Base-by-base conservation (phyloP, 23 tunicate genomes). In the Halocynthia roretzi region DNA sequence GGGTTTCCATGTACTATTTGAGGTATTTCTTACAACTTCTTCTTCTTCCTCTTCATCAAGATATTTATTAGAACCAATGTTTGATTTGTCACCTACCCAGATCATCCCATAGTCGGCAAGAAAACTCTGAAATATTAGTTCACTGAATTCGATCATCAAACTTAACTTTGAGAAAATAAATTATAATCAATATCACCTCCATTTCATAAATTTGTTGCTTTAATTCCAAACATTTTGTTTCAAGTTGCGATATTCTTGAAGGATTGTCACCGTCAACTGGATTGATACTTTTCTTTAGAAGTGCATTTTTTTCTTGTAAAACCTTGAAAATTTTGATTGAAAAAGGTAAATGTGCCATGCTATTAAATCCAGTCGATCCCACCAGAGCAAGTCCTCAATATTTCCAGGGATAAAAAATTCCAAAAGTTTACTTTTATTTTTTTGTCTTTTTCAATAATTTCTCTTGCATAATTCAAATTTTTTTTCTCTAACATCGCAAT, bases 91-190 rank as follows among this genome's bases (percentile, higher is more conserved):
- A 18, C 98, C 98, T 53, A 93, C 98, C 98, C 98, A 93, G 11
- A 93, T 83, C 93, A 86, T 82, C 23, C 98, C 98, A 87, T 93
- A 93, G 72, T 93, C 98, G 20, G 98, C 87, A 53, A 93, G 76
- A 78, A 93, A 93, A 12, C 86, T 54, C 96, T 89, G 62, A 68
- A 85, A 79, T 50, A 12, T 14, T 21, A 15, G 31, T 9, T 65
- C 31, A 65, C 2, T 58, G 63, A 14, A 0, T 58, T 4, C 1
- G 2, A 31, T 31, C 44, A 40, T 19, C 5, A 5, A 48, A 40
- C n/a, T 17, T 12, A 19, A 12, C 71, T 20, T 12, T 67, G 22
- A 48, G 19, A 15, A 11, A 67, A 67, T 67, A 19, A 15, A 48
- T 67, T 2, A 5, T 40, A 4, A 48, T 9, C 18, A 60, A 61